Evolutionary conservation across 2,113 vertebrate genomes (phyloP).

Genomic region (Mormyrus lacerda): DNA sequence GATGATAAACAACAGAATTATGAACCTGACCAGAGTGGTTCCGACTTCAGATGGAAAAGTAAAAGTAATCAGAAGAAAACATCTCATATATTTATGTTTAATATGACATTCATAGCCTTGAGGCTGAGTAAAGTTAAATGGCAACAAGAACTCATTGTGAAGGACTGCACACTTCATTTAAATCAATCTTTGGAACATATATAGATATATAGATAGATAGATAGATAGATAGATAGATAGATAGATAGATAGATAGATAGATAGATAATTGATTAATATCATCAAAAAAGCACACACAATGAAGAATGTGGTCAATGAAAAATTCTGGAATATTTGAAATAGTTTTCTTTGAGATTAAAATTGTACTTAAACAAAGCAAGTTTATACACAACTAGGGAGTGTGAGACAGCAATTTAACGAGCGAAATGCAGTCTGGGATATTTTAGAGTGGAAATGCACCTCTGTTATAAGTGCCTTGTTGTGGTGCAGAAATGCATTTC

Average conservation of each 20-base stretch:
- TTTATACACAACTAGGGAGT: not conserved
- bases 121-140: not conserved
- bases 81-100: not conserved
- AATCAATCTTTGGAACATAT: not conserved
- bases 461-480: not conserved
- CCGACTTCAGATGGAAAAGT: not conserved
- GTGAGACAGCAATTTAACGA: not conserved
- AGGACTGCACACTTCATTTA: not conserved
- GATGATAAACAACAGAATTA: not conserved
- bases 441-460: not conserved
- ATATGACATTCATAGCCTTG: not conserved
- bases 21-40: not conserved
- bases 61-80: not conserved
- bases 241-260: not conserved
- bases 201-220: too few relatives aligned
- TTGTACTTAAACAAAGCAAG: not conserved
- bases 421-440: not conserved
- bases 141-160: not conserved
- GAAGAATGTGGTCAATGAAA: not conserved
- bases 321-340: not conserved
- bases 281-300: not conserved
- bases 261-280: not conserved
- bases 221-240: not conserved
- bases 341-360: not conserved
- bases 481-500: not conserved